Percentiles rank a stretch among this genome's conserved stretches.
Conservation (phyloP, 1,140 invertebrate species). For the Caenorhabditis briggsae region DNA sequence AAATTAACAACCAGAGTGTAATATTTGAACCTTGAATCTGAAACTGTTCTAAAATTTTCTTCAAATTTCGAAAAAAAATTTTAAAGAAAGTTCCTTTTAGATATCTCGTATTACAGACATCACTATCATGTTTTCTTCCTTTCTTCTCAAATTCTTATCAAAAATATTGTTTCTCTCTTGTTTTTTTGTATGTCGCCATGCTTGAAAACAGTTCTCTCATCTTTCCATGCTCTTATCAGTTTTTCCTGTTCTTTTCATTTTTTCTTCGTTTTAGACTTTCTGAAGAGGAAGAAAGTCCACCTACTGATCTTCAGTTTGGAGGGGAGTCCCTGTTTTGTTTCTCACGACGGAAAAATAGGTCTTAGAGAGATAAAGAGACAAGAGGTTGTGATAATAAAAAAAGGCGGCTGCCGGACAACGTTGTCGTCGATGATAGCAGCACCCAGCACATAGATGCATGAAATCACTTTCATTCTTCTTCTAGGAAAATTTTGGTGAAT, state of each 20-base stretch:
- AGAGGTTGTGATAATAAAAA: slow-evolving; percentile 25
- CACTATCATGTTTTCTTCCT: background rate
- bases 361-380: background rate
- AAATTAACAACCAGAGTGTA: background rate
- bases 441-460: too few species aligned
- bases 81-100: background rate
- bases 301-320: slow-evolving; percentile 41
- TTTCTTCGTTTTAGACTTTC: background rate
- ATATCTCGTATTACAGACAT: slow-evolving; percentile 4
- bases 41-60: too few species aligned
- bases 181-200: background rate
- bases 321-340: slow-evolving; percentile 22
- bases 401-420: background rate
- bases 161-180: background rate
- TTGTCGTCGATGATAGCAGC: background rate
- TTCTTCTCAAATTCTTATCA: too few species aligned
- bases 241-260: background rate
- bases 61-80: background rate
- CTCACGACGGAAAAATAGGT: background rate
- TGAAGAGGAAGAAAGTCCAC: background rate
- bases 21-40: background rate
- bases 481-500: too few species aligned
- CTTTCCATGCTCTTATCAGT: background rate
- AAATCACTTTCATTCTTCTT: too few species aligned
- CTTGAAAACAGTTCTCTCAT: slow-evolving; percentile 11